Evolutionary conservation across 2,888 invertebrate genomes (phyloP), one percentile per base, ranked within the genome.

Genomic region (Stenichneumon culpator): DNA sequence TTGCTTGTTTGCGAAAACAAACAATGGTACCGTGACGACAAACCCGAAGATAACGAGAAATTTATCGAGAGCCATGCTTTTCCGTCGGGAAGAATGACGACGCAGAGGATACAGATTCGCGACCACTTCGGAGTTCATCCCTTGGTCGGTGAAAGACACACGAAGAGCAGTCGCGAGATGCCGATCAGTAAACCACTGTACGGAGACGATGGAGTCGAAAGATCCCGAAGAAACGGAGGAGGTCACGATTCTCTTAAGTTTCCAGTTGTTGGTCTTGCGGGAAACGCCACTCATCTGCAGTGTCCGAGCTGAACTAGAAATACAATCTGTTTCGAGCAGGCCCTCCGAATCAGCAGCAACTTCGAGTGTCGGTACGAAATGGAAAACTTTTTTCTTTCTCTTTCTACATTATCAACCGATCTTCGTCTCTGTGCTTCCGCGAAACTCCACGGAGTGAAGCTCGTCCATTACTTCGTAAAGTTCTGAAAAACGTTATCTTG

Each of bases 41-140:
- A 47, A 63, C 4, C 16, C n/a, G 47, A n/a, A 47, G 63, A 44
- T 32, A 28, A 28, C 44, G 2, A 32, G 63, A 63, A 25, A 28
- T 60, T 47, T 22, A 50, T 44, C 11, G 22, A 14, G 44, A 44
- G 22, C 16, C 68, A 47, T 47, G 16, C 9, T 52, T 52, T 52
- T 11, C 9, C 2, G 32, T 70, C n/a, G 19, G 63, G 6, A 63
- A 70, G 70, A 63, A 79, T 52, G 70, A 65, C 70, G 11, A 79
- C 36, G 25, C 63, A 7, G 22, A 57, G 32, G 22, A 63, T 19
- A 47, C 50, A 52, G 47, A 60, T 44, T 72, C 79, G 54, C 72
- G 79, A 52, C n/a, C 28, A 7, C 9, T 47, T 72, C 16, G 32
- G 7, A 36, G 52, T 79, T 72, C 22, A 79, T 72, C 79, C 63